A percentile compares a stretch with the other conserved stretches of the same genome.
Conservation (phyloP, 2,888 invertebrate genomes). For the Podotricha telesiphe region DNA sequence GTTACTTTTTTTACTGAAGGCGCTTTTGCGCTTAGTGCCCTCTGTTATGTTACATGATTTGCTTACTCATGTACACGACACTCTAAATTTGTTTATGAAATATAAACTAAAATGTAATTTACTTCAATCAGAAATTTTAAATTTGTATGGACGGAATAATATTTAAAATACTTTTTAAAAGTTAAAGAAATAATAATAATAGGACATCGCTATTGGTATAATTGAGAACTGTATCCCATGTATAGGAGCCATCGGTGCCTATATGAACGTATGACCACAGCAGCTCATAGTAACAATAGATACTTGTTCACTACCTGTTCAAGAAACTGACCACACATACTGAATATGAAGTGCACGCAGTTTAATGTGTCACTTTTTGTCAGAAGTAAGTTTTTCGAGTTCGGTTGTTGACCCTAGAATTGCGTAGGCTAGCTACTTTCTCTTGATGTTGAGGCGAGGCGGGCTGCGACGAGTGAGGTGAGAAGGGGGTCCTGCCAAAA, state of each 20-base stretch:
- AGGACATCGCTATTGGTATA: background rate
- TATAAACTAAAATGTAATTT: background rate
- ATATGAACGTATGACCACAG: slow-evolving; percentile 23
- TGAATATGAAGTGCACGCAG: slow-evolving; percentile 78
- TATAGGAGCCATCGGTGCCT: background rate
- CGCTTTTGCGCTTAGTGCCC: slow-evolving; percentile 66
- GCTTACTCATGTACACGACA: background rate
- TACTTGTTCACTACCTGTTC: slow-evolving; percentile 56
- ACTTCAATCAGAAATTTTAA: background rate
- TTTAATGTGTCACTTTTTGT: slow-evolving; percentile 81
- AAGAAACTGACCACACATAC: slow-evolving; percentile 78
- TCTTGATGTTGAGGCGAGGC: slow-evolving; percentile 70
- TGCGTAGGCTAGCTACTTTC: slow-evolving; percentile 84
- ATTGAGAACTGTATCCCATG: background rate
- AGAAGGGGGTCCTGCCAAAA: slow-evolving; percentile 81
- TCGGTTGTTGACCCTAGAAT: slow-evolving; percentile 81
- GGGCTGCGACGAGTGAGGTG: slow-evolving; percentile 61
- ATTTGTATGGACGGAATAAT: background rate
- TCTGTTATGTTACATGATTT: slow-evolving; percentile 54
- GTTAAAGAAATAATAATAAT: background rate
- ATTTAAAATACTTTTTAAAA: background rate
- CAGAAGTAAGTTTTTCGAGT: slow-evolving; percentile 81
- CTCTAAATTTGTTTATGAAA: background rate
- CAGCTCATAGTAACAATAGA: slow-evolving; percentile 40
- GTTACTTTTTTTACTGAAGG: slow-evolving; percentile 70